A percentile compares a stretch with the other conserved stretches of the same genome.
Conservation (phyloP, 2,113 vertebrate species). For the Melanerpes formicivorus region DNA sequence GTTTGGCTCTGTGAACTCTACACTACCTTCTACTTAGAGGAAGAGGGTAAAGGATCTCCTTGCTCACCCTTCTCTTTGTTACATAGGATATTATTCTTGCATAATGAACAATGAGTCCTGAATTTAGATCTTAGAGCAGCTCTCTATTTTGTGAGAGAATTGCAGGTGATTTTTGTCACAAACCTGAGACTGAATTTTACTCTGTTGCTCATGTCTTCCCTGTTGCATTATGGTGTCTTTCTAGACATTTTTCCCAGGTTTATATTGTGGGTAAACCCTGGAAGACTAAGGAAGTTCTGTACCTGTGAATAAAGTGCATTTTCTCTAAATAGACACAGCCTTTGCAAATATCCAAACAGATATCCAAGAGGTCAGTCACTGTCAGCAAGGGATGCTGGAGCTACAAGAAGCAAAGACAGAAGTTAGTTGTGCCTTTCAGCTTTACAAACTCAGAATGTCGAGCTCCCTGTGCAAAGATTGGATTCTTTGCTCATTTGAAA, state of each 20-base stretch:
- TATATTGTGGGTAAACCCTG: neutral
- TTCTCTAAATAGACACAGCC: slow-evolving; percentile 82
- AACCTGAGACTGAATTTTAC: neutral
- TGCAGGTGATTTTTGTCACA: neutral
- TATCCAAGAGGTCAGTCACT: slow-evolving; percentile 71
- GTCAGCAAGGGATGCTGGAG: slow-evolving; percentile 63
- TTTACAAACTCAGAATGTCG: neutral
- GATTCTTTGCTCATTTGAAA: neutral
- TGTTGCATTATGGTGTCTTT: neutral
- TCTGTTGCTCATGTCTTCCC: neutral
- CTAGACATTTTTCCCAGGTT: neutral
- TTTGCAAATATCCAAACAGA: slow-evolving; percentile 80
- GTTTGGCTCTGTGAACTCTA: neutral
- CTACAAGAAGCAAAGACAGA: slow-evolving; percentile 60
- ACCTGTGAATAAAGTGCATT: slow-evolving; percentile 85
- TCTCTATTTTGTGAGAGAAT: neutral
- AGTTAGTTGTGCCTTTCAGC: neutral
- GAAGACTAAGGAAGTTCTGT: neutral
- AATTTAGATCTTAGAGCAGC: neutral
- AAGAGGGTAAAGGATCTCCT: neutral
- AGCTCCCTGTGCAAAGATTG: neutral
- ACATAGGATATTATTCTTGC: neutral
- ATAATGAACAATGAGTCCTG: neutral
- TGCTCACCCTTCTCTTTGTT: neutral
- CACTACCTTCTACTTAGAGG: neutral